Evolutionary conservation across 2,888 invertebrate genomes (phyloP).

Genomic region (Daptonema setosum): DNA sequence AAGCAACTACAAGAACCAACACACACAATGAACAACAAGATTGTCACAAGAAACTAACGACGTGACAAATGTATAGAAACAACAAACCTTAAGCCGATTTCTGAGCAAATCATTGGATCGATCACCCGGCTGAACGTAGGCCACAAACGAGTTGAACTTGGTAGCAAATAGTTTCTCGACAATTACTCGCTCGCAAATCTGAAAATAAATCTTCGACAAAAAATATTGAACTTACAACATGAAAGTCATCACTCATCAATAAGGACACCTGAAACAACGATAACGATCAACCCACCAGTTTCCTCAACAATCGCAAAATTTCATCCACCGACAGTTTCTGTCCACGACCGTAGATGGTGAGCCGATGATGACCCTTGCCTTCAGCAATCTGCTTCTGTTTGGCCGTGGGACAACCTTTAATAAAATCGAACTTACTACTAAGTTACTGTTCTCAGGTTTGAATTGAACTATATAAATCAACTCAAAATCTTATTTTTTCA

Average conservation of each 20-base stretch:
- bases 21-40: too few relatives aligned
- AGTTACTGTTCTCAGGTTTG: too few relatives aligned
- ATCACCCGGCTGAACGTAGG: slow-evolving; percentile 12
- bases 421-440: too few relatives aligned
- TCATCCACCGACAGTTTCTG: slow-evolving; percentile 15
- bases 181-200: slow-evolving; percentile 12
- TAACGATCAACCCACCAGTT: slow-evolving; percentile 40
- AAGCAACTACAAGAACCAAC: too few relatives aligned
- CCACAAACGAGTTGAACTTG: slow-evolving; percentile 11
- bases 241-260: background rate
- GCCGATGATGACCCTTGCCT: background rate
- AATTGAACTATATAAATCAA: too few relatives aligned
- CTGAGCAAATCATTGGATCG: background rate
- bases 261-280: background rate
- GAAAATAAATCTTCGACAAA: too few relatives aligned
- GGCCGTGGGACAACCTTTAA: background rate
- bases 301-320: slow-evolving; percentile 30
- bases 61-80: too few relatives aligned
- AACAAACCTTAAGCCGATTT: background rate
- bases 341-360: slow-evolving; percentile 15
- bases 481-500: too few relatives aligned
- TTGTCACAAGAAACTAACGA: too few relatives aligned
- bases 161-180: slow-evolving; percentile 14
- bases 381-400: background rate
- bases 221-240: too few relatives aligned